A percentile compares a stretch with the other conserved stretches of the same genome.
Evolutionary conservation across 2,113 vertebrate species (phyloP).

Genomic region (Oreochromis aureus): DNA sequence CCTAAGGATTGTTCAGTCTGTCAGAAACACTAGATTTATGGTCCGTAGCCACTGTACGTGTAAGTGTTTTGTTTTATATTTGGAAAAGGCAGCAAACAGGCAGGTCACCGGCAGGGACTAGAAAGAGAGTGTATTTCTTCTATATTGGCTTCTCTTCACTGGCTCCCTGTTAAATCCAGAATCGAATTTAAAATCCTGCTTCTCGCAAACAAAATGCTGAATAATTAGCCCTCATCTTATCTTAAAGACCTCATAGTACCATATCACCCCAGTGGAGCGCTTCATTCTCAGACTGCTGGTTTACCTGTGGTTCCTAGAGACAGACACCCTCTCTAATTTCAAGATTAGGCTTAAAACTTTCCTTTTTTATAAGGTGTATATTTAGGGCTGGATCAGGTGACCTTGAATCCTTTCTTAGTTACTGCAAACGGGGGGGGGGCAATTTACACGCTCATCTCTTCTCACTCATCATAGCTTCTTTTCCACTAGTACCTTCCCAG

Average conservation of each 20-base stretch:
- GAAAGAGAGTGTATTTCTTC: not conserved
- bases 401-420: not conserved
- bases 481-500: not conserved
- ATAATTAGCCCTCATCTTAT: not conserved
- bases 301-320: not conserved
- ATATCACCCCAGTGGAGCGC: not conserved
- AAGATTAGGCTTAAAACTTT: not conserved
- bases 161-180: not conserved
- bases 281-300: not conserved
- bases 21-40: slow-evolving; percentile 32
- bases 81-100: slow-evolving; percentile 31
- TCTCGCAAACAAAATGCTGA: not conserved
- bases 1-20: slow-evolving; percentile 37
- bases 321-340: not conserved
- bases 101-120: not conserved
- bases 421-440: not conserved
- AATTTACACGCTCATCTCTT: not conserved
- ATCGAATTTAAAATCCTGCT: fast-evolving
- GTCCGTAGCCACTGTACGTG: slow-evolving; percentile 1
- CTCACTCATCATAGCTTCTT: not conserved
- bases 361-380: not conserved
- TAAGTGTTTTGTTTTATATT: slow-evolving; percentile 28
- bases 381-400: not conserved
- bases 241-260: not conserved
- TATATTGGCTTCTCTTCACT: not conserved